Conservation (phyloP, 2,113 vertebrate genomes). For the Harpagus bidentatus region DNA sequence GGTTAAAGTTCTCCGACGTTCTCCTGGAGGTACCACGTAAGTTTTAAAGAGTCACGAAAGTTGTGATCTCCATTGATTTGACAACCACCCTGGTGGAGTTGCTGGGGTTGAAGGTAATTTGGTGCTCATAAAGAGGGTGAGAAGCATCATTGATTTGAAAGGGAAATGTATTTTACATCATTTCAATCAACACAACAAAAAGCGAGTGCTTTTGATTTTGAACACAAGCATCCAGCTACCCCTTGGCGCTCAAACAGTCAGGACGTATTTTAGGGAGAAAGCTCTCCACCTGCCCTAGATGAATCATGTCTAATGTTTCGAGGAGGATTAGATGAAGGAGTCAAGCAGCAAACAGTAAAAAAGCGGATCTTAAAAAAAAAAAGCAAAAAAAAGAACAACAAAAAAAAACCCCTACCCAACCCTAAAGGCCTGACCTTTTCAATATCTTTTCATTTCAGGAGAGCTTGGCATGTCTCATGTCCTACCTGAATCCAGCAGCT, state of each 20-base stretch:
- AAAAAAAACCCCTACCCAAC: background rate
- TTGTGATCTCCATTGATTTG: background rate
- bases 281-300: background rate
- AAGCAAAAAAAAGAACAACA: too few species aligned
- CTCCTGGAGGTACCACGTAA: background rate
- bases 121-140: background rate
- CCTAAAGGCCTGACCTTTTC: background rate
- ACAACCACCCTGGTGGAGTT: background rate
- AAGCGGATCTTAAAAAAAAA: background rate
- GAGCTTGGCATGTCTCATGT: background rate
- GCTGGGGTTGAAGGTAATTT: background rate
- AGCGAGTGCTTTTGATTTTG: background rate
- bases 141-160: background rate
- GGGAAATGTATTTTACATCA: background rate
- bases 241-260: background rate
- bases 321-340: background rate
- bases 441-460: background rate
- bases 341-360: background rate
- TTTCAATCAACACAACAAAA: background rate
- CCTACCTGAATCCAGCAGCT: background rate
- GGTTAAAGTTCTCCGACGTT: background rate
- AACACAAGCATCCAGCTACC: background rate
- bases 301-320: background rate
- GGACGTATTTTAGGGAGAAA: background rate
- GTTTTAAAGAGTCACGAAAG: slow-evolving; percentile 12